These are phyloP conservation scores for Carpatolechia fugitivella DNA, from an alignment of 2,888 invertebrate species.

Conservation along the genomic window DNA sequence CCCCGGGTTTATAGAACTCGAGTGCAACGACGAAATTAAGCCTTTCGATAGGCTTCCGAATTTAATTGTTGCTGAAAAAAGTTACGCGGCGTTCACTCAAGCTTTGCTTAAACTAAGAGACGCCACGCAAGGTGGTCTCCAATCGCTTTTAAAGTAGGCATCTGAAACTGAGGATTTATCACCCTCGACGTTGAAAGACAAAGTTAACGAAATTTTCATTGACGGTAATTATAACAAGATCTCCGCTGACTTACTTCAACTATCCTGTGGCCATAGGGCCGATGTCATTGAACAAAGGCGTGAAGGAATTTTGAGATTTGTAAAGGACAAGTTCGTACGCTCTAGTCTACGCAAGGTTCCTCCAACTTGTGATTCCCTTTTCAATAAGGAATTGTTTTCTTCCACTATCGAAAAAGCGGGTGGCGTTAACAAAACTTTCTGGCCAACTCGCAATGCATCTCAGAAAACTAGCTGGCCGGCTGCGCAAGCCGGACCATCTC, in stretches of 20 bases:
- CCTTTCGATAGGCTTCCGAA: not conserved
- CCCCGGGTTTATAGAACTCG: not conserved
- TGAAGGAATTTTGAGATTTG: conserved; percentile 1
- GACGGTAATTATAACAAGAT: conserved; percentile 16
- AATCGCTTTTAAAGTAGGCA: not conserved
- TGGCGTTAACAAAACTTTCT: conserved; percentile 14
- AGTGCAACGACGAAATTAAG: conserved; percentile 3
- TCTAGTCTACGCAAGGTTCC: conserved; percentile 17
- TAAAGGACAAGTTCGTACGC: conserved; percentile 13
- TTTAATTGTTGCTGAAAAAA: not conserved
- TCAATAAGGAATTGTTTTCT: conserved; percentile 14
- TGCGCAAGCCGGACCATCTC: conserved; percentile 2
- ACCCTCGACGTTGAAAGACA: not conserved
- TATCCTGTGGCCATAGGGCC: conserved; percentile 21
- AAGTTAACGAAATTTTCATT: conserved; percentile 4
- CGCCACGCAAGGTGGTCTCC: not conserved
- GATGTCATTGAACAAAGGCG: conserved; percentile 11
- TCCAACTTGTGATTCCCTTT: conserved; percentile 14
- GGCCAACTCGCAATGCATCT: not conserved
- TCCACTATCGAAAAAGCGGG: conserved; percentile 16
- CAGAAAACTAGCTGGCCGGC: not conserved
- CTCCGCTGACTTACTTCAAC: conserved; percentile 20
- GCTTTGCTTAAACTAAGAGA: conserved; percentile 7
- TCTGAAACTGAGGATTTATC: not conserved
- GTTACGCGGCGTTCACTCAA: conserved; percentile 1